A percentile compares a stretch with the other conserved stretches of the same genome.
phyloP scores from a whole-genome alignment of 2,888 invertebrate species.

The Microctonus hyperodae region DNA sequence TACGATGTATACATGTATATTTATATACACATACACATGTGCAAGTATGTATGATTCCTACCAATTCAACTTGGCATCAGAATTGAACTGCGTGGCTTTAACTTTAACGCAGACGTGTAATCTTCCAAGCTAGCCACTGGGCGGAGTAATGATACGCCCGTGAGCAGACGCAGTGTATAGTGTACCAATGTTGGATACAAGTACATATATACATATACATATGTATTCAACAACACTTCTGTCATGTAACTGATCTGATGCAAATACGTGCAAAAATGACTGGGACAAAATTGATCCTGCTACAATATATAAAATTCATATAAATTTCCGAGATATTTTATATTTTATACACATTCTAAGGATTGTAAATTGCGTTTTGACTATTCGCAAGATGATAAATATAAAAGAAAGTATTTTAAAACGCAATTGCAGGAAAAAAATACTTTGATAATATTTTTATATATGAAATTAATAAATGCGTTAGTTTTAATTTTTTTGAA shows the following conservation, averaged over 20 bases:
- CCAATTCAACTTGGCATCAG: slow-evolving; percentile 41
- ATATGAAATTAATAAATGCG: too few relatives aligned
- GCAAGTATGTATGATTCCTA: slow-evolving; percentile 22
- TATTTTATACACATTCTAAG: too few relatives aligned
- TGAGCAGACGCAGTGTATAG: slow-evolving; percentile 47
- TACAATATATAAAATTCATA: neutral
- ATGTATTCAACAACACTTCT: neutral
- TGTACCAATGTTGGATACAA: slow-evolving; percentile 46
- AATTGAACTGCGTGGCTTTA: slow-evolving; percentile 32
- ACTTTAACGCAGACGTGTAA: slow-evolving; percentile 58
- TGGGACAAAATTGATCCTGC: neutral
- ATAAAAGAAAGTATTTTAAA: too few relatives aligned
- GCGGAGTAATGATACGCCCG: slow-evolving; percentile 62
- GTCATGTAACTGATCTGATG: slow-evolving; percentile 24
- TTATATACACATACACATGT: slow-evolving; percentile 1
- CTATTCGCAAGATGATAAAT: too few relatives aligned
- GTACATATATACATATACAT: slow-evolving; percentile 18
- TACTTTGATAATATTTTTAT: too few relatives aligned
- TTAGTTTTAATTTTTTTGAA: neutral
- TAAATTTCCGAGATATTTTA: too few relatives aligned
- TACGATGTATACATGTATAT: neutral
- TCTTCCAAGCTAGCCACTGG: slow-evolving; percentile 63
- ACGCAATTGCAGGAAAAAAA: too few relatives aligned
- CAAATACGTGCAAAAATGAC: neutral
- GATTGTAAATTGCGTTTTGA: too few relatives aligned